Percentiles rank a stretch among this genome's conserved stretches.
Conservation (phyloP, 2,888 invertebrate genomes). For the Orthosia gracilis region DNA sequence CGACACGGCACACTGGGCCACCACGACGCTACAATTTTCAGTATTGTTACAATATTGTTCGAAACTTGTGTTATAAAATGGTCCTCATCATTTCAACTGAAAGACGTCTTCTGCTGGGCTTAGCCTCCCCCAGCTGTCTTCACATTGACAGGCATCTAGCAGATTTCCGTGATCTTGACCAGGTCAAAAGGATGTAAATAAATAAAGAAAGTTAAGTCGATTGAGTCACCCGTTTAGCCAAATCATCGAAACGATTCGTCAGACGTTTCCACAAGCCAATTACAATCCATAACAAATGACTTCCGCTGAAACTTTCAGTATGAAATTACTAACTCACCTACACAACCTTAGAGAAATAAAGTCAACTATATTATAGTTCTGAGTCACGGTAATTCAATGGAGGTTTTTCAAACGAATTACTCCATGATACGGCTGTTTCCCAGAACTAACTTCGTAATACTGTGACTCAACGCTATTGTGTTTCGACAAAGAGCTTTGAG, state of each 20-base stretch:
- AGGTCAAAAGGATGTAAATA: background rate
- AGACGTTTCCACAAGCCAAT: background rate
- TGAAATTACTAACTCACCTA: slow-evolving; percentile 4
- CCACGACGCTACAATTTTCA: too few species aligned
- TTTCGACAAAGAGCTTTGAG: slow-evolving; percentile 37
- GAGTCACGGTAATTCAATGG: slow-evolving; percentile 69
- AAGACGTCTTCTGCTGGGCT: too few species aligned
- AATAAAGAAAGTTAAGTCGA: background rate
- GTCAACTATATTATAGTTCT: slow-evolving; percentile 43
- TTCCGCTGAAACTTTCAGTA: slow-evolving; percentile 32
- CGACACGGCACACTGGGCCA: too few species aligned
- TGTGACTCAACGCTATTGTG: slow-evolving; percentile 63
- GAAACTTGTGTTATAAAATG: background rate
- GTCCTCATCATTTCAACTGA: too few species aligned
- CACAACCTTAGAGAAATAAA: slow-evolving; percentile 11
- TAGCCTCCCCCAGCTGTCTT: too few species aligned
- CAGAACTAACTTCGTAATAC: slow-evolving; percentile 64
- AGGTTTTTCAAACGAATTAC: slow-evolving; percentile 62
- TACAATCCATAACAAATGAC: slow-evolving; percentile 20
- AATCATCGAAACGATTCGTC: slow-evolving; percentile 29
- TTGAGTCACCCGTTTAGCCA: slow-evolving; percentile 4
- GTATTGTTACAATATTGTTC: too few species aligned
- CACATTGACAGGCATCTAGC: too few species aligned
- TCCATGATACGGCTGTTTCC: slow-evolving; percentile 60
- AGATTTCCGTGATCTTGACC: too few species aligned